phyloP scores from a whole-genome alignment of 2,888 invertebrate species.

The Automeris io region DNA sequence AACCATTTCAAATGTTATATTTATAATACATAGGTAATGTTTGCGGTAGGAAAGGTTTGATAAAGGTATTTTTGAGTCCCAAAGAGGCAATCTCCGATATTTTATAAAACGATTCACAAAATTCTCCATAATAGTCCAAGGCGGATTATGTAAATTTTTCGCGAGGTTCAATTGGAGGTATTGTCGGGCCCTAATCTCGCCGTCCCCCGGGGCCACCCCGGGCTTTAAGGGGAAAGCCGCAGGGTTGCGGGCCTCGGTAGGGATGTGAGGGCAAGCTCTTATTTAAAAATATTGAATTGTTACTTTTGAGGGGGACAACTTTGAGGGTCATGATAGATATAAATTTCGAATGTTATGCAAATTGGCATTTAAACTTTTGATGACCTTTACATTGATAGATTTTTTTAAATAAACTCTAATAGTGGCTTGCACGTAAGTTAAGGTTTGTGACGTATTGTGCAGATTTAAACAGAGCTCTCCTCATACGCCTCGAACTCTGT shows the following conservation, averaged over 20 bases:
- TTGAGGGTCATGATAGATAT: no score
- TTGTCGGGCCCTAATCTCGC: conserved; percentile 41
- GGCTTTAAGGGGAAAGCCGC: conserved; percentile 19
- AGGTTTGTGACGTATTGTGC: no score
- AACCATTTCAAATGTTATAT: not conserved
- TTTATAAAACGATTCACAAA: conserved; percentile 11
- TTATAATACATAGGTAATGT: conserved; percentile 2
- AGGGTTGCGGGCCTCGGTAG: conserved; percentile 6
- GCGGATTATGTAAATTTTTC: conserved; percentile 45
- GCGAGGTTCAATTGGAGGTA: conserved; percentile 40
- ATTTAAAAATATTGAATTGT: no score
- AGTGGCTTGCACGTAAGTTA: no score
- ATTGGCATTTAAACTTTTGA: no score
- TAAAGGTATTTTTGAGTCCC: conserved; percentile 6
- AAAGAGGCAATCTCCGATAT: conserved; percentile 7
- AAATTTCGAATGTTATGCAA: no score
- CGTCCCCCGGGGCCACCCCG: conserved; percentile 25
- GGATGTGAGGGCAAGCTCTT: no score
- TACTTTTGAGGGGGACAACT: no score
- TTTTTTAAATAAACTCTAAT: no score
- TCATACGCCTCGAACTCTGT: no score
- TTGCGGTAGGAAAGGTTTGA: not conserved
- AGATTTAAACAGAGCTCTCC: no score
- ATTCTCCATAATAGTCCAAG: conserved; percentile 10
- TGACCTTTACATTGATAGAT: no score